Base-by-base conservation (phyloP, 1,140 invertebrate species). In the Halesus radiatus region DNA sequence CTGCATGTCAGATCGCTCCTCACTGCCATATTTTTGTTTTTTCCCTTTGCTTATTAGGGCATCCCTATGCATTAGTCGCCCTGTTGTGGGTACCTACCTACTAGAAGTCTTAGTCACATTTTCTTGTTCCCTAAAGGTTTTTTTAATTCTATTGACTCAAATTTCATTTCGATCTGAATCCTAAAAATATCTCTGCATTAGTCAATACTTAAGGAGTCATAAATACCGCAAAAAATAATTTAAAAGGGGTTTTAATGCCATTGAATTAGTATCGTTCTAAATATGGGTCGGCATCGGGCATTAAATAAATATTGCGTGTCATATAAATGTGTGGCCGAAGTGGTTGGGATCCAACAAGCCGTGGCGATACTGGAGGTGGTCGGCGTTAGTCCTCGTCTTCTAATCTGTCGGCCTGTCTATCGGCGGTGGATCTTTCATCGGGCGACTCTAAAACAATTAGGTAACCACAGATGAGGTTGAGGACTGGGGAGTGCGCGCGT, bases 361-460 rank as follows among this genome's bases (percentile, higher is more conserved):
- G 54, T 20, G 29, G 72, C 72, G 18, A 53, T 50, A 37, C 20
- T 15, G 50, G n/a, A n/a, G 45, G 60, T 74, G 80, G 62, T 29
- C 22, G 62, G 62, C 15, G 26, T 22, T 50, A 8, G n/a, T 16
- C 68, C 50, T 52, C 68, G 16, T 50, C 18, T 45, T 45, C 37
- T 45, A 45, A 45, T 70, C 15, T 45, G 66, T 70, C 32, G 15
- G 18, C 15, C 32, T n/a, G 32, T 70, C 68, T 26, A 53, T 50
- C 66, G 16, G 66, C 18, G 68, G 37, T 13, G 26, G 50, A 22
- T 72, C 16, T 72, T 75, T 75, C 60, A 75, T 29, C 20, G 23
- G 16, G 54, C 58, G 72, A 75, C 58, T 75, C 62, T 78, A 78
- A 78, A 78, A 78, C 76, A 78, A 78, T 78, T 78, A 78, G 62